Evolutionary conservation across 2,113 vertebrate genomes (phyloP).

Genomic region (Melierax canorus): DNA sequence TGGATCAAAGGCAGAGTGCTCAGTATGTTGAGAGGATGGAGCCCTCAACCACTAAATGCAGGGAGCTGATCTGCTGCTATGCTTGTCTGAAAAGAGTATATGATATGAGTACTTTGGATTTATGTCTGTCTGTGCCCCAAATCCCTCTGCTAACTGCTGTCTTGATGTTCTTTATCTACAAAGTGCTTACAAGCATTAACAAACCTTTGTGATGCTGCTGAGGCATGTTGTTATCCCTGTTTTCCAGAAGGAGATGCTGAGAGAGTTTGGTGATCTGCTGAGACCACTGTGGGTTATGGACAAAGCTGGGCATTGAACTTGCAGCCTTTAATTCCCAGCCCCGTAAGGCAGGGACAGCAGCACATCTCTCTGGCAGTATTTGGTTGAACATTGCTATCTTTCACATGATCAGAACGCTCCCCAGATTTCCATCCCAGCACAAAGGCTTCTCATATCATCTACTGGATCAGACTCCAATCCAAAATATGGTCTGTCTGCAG

Average conservation of each 20-base stretch:
- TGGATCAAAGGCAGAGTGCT: conserved; percentile 39
- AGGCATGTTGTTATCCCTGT: background rate
- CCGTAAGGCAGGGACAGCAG: background rate
- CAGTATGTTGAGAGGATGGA: conserved; percentile 2
- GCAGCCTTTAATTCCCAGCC: background rate
- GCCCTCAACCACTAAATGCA: background rate
- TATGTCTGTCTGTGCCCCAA: conserved; percentile 17
- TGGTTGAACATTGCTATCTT: background rate
- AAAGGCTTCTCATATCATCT: background rate
- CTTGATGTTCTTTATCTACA: conserved; percentile 48
- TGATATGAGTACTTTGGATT: background rate
- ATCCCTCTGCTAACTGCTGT: conserved; percentile 24
- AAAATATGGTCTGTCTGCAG: background rate
- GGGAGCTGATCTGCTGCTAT: background rate
- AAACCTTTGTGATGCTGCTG: background rate
- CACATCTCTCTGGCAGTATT: background rate
- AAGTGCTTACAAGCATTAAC: conserved; percentile 20
- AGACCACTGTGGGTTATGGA: background rate
- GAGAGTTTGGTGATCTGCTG: background rate
- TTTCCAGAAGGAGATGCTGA: background rate
- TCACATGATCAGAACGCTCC: background rate
- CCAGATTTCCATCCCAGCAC: background rate
- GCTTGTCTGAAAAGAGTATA: background rate
- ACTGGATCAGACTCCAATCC: background rate
- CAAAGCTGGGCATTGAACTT: background rate